These are phyloP conservation scores for Noctua pronuba DNA, from an alignment of 2,888 invertebrate genomes.

Conservation along the genomic window DNA sequence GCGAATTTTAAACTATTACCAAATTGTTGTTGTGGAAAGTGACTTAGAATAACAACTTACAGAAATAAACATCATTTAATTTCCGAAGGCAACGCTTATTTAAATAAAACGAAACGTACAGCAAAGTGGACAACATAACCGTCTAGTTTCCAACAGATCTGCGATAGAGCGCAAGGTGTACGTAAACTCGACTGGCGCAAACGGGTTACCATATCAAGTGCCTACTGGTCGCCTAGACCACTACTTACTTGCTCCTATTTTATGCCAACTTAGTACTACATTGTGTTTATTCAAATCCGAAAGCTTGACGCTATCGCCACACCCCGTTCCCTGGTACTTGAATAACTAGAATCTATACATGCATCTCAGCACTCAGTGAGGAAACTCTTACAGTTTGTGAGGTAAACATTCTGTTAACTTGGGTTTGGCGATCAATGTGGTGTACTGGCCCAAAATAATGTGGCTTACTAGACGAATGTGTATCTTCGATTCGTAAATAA, in stretches of 20 bases:
- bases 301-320: conserved; percentile 23
- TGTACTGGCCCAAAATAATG: too few species aligned
- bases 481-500: background rate
- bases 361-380: background rate
- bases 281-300: conserved; percentile 54
- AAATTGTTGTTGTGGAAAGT: background rate
- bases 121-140: conserved; percentile 3
- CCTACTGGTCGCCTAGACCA: conserved; percentile 42
- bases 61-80: background rate
- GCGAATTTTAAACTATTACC: background rate
- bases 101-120: conserved; percentile 10
- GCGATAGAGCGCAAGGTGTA: conserved; percentile 52
- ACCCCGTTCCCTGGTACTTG: conserved; percentile 14
- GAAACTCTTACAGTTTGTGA: background rate
- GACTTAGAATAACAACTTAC: background rate
- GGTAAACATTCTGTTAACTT: background rate
- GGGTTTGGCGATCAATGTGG: background rate
- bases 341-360: conserved; percentile 3
- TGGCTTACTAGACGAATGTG: background rate
- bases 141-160: conserved; percentile 36
- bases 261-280: conserved; percentile 39
- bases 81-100: background rate
- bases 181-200: conserved; percentile 46
- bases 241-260: conserved; percentile 53
- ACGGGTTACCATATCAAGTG: conserved; percentile 54